Conservation (phyloP, 2,113 vertebrate species). For the Grammomys dolichurus region DNA sequence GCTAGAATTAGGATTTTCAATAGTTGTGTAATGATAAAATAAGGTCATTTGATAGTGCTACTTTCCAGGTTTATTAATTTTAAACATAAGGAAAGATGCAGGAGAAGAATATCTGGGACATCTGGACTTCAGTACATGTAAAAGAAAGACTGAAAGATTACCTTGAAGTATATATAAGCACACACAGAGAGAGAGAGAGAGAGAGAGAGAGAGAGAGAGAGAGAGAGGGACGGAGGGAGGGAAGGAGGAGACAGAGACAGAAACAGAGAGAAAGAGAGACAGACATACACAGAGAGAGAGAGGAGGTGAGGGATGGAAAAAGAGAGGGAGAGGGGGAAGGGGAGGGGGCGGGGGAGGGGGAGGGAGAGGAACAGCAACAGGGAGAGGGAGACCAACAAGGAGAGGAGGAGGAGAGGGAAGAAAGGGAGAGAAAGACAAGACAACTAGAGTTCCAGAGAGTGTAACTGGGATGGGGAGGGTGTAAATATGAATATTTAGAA, state of each 20-base stretch:
- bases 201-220: too few relatives aligned
- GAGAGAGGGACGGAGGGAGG: too few relatives aligned
- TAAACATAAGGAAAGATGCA: background rate
- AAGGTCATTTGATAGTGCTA: background rate
- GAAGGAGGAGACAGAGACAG: background rate
- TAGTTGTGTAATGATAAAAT: background rate
- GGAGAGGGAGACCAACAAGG: background rate
- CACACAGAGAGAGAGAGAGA: too few relatives aligned
- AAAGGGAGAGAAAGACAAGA: background rate
- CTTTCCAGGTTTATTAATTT: background rate
- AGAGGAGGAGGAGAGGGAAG: background rate
- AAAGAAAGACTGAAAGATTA: background rate
- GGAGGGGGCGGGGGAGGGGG: background rate
- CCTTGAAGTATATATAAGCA: background rate
- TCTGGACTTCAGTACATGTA: background rate
- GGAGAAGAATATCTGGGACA: background rate
- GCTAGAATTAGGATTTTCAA: background rate
- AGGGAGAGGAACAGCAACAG: background rate
- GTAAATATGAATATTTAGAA: too few relatives aligned
- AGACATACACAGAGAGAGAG: too few relatives aligned
- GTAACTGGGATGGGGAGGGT: accelerated
- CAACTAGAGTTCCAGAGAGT: background rate
- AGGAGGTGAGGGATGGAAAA: too few relatives aligned
- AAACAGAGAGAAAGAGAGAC: too few relatives aligned
- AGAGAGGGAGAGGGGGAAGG: background rate